These are phyloP conservation scores for Drosophila hamatofila DNA, from an alignment of 2,888 invertebrate genomes.

Conservation along the genomic window DNA sequence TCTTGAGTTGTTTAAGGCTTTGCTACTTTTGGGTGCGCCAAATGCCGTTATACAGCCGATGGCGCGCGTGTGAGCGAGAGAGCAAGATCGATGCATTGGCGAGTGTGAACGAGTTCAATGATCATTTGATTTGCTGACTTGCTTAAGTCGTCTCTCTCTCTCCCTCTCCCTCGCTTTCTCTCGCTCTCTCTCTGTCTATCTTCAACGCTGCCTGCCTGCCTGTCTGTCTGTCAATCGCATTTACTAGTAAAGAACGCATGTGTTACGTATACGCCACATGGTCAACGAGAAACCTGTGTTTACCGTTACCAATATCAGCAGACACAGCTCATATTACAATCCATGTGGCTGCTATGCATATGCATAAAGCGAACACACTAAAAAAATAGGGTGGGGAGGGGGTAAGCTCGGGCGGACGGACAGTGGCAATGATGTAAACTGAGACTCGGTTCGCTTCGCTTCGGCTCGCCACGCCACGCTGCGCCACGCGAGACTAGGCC, in stretches of 20 bases:
- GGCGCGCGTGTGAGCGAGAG: neutral
- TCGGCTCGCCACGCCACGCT: neutral
- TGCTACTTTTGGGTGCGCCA: slow-evolving; percentile 19
- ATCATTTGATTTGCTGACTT: slow-evolving; percentile 55
- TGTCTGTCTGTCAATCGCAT: slow-evolving; percentile 9
- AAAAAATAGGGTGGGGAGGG: neutral
- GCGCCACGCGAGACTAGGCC: slow-evolving; percentile 5
- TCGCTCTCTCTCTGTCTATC: neutral
- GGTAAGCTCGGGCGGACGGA: neutral
- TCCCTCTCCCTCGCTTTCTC: neutral
- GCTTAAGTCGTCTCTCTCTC: neutral
- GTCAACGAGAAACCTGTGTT: slow-evolving; percentile 20
- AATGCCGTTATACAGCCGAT: slow-evolving; percentile 62
- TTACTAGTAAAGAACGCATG: slow-evolving; percentile 30
- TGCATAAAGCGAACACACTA: neutral
- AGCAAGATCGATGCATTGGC: slow-evolving; percentile 63
- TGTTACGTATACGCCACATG: slow-evolving; percentile 66
- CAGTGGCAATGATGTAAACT: slow-evolving; percentile 48
- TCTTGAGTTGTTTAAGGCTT: slow-evolving; percentile 11
- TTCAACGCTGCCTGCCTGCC: neutral
- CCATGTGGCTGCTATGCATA: slow-evolving; percentile 11
- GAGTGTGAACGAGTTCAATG: slow-evolving; percentile 55
- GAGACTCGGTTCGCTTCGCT: slow-evolving; percentile 41
- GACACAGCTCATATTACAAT: slow-evolving; percentile 57
- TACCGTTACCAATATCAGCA: slow-evolving; percentile 47